Evolutionary conservation across 2,113 vertebrate species (phyloP), one percentile per base, ranked within the genome.

Genomic region (Scytalopus superciliaris): DNA sequence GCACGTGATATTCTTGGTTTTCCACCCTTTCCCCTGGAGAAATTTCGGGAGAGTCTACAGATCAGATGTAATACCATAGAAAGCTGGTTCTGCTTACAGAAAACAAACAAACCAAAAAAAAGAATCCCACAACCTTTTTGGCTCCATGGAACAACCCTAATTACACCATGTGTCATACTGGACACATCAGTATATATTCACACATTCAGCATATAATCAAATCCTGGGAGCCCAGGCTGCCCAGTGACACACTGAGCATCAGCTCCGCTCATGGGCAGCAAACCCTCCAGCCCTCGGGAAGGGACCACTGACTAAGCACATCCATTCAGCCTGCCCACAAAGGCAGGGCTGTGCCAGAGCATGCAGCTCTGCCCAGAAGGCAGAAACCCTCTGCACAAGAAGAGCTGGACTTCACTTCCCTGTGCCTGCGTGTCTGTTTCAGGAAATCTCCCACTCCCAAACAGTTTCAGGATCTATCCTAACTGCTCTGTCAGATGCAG

Each of bases 271-370:
- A 9, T 1, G 1, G 31, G 18, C 44, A 44, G 24, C 3, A 57
- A 75, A 16, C 5, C 30, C 39, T 16, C 47, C 2, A 4, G 33
- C 19, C 49, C 3, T 1, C 12, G 27, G 84, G 59, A 77, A 47
- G 35, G 57, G 49, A 86, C 45, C 31, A 31, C 4, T 35, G 31
- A 14, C 21, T 0, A 2, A 59, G 47, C 2, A 15, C 24, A 16
- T 7, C 17, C 6, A 3, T n/a, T 23, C 4, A 1, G 27, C 22
- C 68, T 47, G n/a, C 13, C 42, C 12, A 2, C 35, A 21, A 47
- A 52, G 40, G 24, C 80, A 94, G 45, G 24, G 56, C 60, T 45
- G 19, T 31, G 39, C 28, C 74, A 50, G 49, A 33, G 35, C 0
- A 5, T 0, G 19, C 52, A 39, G 62, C 56, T 59, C 69, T 50